Evolutionary conservation across 2,888 invertebrate genomes (phyloP), one percentile per base, ranked within the genome.

Genomic region (Cephus pygmeus): DNA sequence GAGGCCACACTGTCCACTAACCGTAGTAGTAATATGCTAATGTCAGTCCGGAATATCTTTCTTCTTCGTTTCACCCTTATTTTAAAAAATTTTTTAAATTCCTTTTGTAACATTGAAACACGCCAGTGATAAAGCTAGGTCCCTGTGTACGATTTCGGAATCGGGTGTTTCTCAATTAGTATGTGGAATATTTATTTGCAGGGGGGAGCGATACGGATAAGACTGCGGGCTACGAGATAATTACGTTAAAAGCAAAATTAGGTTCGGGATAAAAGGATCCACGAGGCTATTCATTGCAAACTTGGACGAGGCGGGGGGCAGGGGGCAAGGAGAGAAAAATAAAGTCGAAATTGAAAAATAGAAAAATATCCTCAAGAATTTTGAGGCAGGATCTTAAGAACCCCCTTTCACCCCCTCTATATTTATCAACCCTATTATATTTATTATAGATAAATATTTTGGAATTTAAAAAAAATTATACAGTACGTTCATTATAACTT

Each of bases 51-150:
- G 12, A 34, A 31, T 33, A 11, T 15, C 34, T 35, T 68, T 75
- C 33, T 71, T 76, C 0, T 56, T 56, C 56, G 56, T 56, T 56
- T 23, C 9, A 6, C 23, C 56, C 9, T 56, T 56, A 23, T 23
- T 9, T 56, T 6, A 9, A 1, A 15, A 15, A 11, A 15, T 23
- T 56, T 56, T 56, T 56, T 56, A 9, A 56, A 9, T 56, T 56
- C n/a, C 69, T 71, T 71, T 33, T 33, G 75, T 40, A 75, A 77
- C 75, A 56, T 77, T 75, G 31, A 31, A 73, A 76, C 76, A 73
- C 75, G 78, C 73, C 68, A 76, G 75, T 73, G 78, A 78, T 78
- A 78, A 78, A 75, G 40, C 75, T 76, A 78, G 78, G 40, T 75
- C 69, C 33, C 69, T 56, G 75, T 77, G 75, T 75, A 56, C 71